phyloP scores from a whole-genome alignment of 2,888 invertebrate species.

The Stramonita haemastoma region DNA sequence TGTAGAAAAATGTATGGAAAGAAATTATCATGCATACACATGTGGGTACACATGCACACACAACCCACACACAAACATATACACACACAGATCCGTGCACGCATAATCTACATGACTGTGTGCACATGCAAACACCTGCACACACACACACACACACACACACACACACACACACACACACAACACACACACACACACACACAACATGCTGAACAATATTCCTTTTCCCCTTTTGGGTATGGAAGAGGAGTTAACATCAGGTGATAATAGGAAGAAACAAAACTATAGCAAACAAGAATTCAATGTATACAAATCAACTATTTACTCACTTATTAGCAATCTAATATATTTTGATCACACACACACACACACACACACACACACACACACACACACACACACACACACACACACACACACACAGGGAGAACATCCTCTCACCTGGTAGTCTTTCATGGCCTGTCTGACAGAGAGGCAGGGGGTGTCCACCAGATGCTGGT shows the following conservation, averaged over 20 bases:
- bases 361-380: neutral
- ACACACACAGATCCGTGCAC: neutral
- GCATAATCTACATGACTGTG: no score
- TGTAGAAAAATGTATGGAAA: no score
- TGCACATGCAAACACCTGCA: neutral
- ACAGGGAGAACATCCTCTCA: conserved; percentile 24
- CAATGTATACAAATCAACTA: no score
- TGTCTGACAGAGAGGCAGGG: conserved; percentile 53
- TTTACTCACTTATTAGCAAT: no score
- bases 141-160: neutral
- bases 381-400: neutral
- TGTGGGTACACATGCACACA: neutral
- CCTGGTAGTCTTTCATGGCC: conserved; percentile 59
- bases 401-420: neutral
- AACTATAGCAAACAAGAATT: no score
- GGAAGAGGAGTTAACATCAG: no score
- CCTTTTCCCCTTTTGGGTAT: no score
- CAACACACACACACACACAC: neutral
- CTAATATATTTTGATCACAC: no score
- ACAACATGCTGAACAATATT: no score
- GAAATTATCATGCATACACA: neutral
- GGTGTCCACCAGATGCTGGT: conserved; percentile 50
- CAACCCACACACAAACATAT: conserved; percentile 9
- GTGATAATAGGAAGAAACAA: no score
- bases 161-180: neutral